A percentile compares a stretch with the other conserved stretches of the same genome.
These are phyloP conservation scores for Hormaphis cornu DNA, from an alignment of 1,140 invertebrate species.

Conservation along the genomic window DNA sequence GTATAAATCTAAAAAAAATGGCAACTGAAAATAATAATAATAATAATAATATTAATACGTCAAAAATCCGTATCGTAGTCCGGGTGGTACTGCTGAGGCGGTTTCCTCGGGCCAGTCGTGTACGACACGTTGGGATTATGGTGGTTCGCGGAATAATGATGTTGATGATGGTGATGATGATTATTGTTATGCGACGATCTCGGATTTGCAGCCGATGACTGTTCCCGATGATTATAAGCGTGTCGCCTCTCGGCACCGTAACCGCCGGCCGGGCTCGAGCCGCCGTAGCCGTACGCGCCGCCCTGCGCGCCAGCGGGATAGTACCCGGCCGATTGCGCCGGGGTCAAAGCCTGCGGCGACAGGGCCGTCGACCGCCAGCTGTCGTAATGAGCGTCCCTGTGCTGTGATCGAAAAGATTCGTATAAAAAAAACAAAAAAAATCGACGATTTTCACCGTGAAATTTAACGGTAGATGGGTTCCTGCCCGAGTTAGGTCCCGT, in stretches of 20 bases:
- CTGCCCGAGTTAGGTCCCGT: no score
- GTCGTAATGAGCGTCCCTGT: neutral
- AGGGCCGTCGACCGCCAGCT: constrained; percentile 1
- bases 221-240: neutral
- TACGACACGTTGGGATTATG: neutral
- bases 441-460: no score
- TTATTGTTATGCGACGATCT: no score
- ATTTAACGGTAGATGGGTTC: no score
- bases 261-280: neutral
- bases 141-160: neutral
- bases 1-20: no score
- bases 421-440: neutral
- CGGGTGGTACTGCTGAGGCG: constrained; percentile 1
- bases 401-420: neutral
- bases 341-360: neutral
- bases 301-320: neutral
- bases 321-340: constrained; percentile 2
- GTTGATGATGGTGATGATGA: no score
- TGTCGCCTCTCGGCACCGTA: neutral
- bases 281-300: neutral
- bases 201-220: neutral
- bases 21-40: constrained; percentile 4
- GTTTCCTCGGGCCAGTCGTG: neutral
- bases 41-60: neutral
- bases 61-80: constrained; percentile 14